Percentiles rank a stretch among this genome's conserved stretches.
Conservation (phyloP, 2,113 vertebrate species). For the Charina bottae region DNA sequence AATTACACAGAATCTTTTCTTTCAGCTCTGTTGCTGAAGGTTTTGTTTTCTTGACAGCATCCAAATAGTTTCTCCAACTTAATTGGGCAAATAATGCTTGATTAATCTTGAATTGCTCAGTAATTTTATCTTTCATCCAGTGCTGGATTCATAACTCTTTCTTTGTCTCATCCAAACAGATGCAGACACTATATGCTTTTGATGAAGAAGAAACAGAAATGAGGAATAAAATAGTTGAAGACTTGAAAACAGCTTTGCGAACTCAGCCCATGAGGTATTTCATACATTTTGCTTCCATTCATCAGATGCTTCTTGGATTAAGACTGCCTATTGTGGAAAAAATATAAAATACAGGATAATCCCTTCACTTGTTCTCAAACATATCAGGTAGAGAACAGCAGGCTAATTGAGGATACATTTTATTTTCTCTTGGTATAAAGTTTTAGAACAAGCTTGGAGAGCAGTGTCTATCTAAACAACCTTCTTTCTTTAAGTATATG, state of each 20-base stretch:
- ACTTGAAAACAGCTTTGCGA: constrained; percentile 94
- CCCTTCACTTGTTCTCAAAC: background rate
- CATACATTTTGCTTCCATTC: background rate
- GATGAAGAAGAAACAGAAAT: constrained; percentile 96
- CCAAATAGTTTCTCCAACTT: constrained; percentile 31
- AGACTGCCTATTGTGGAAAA: background rate
- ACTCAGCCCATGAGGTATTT: constrained; percentile 96
- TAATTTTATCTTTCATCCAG: background rate
- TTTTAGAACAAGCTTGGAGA: background rate
- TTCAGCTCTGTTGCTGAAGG: constrained; percentile 53
- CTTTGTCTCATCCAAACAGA: constrained; percentile 74
- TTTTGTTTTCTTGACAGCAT: constrained; percentile 44
- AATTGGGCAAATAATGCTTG: constrained; percentile 34
- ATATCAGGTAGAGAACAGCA: background rate
- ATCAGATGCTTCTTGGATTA: background rate
- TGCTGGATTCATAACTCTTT: background rate
- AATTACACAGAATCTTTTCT: constrained; percentile 32
- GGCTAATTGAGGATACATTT: background rate
- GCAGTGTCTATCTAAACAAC: background rate
- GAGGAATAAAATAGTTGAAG: constrained; percentile 96
- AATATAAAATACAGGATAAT: background rate
- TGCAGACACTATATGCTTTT: constrained; percentile 93
- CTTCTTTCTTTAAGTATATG: background rate
- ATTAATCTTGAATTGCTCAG: constrained; percentile 10
- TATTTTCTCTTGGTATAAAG: background rate